These are phyloP conservation scores for Drosophila neocordata DNA, from an alignment of 1,140 invertebrate species.

Conservation along the genomic window DNA sequence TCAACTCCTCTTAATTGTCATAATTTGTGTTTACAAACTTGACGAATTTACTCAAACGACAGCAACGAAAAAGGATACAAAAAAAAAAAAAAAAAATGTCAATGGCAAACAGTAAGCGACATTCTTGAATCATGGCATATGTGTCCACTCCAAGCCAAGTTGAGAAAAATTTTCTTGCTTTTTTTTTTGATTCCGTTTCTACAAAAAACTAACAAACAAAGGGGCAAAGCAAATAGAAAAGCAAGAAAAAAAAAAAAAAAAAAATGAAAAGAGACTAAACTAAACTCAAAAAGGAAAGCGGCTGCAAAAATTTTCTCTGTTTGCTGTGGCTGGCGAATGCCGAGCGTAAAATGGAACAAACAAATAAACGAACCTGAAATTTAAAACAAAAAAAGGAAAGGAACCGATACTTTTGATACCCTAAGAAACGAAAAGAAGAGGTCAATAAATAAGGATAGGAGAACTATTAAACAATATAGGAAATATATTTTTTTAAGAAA, in stretches of 20 bases:
- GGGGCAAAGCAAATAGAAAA: constrained; percentile 71
- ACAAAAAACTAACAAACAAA: constrained; percentile 73
- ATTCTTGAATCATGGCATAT: constrained; percentile 49
- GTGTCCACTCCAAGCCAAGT: constrained; percentile 51
- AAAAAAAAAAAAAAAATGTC: background rate
- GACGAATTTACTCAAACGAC: constrained; percentile 63
- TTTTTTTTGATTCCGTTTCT: constrained; percentile 38
- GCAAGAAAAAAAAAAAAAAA: constrained; percentile 67
- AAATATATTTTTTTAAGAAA: too few relatives aligned
- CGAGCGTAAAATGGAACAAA: constrained; percentile 34
- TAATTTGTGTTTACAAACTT: constrained; percentile 79
- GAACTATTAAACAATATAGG: too few relatives aligned
- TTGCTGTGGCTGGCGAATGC: constrained; percentile 43
- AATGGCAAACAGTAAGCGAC: background rate
- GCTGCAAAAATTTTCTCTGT: constrained; percentile 33
- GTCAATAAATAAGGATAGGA: background rate
- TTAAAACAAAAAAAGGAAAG: background rate
- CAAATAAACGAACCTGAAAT: constrained; percentile 14
- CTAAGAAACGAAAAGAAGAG: background rate
- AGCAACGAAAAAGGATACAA: background rate
- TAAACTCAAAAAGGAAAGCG: constrained; percentile 32
- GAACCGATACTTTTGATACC: constrained; percentile 3
- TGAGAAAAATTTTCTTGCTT: constrained; percentile 45
- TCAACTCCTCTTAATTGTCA: constrained; percentile 75
- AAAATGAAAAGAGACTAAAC: constrained; percentile 46